phyloP scores from a whole-genome alignment of 1,140 invertebrate genomes.

The Drosophila biarmipes region DNA sequence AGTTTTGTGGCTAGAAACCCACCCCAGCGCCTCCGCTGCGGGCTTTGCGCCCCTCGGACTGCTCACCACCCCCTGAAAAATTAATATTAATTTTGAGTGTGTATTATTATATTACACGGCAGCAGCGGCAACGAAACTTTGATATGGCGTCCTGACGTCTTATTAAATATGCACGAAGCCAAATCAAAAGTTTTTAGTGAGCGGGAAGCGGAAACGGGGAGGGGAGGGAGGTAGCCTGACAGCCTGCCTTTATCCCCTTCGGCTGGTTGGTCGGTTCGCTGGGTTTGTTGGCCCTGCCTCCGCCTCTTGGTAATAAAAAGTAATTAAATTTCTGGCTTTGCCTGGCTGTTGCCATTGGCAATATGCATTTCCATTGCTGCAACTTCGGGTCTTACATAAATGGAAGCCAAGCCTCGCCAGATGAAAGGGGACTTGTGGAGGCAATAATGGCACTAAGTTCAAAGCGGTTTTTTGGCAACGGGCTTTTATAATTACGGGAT shows the following conservation, averaged over 20 bases:
- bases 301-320: slow-evolving; percentile 62
- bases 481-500: slow-evolving; percentile 25
- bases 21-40: slow-evolving; percentile 4
- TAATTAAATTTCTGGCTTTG: slow-evolving; percentile 70
- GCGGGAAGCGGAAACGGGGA: background rate
- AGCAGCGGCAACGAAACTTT: slow-evolving; percentile 47
- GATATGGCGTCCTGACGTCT: slow-evolving; percentile 62
- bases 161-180: slow-evolving; percentile 69
- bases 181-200: slow-evolving; percentile 64
- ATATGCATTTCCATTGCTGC: slow-evolving; percentile 45
- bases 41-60: slow-evolving; percentile 1
- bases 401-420: slow-evolving; percentile 5
- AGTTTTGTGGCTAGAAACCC: slow-evolving; percentile 51
- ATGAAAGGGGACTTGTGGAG: background rate
- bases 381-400: slow-evolving; percentile 29
- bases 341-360: slow-evolving; percentile 47
- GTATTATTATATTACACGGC: slow-evolving; percentile 65
- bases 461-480: slow-evolving; percentile 33
- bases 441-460: slow-evolving; percentile 29
- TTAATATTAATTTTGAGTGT: slow-evolving; percentile 77
- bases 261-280: slow-evolving; percentile 13
- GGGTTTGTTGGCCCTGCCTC: slow-evolving; percentile 30
- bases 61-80: slow-evolving; percentile 24
- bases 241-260: slow-evolving; percentile 35
- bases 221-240: slow-evolving; percentile 1